Conservation (phyloP, 2,797 vertebrate species). For the Myripristis murdjan region DNA sequence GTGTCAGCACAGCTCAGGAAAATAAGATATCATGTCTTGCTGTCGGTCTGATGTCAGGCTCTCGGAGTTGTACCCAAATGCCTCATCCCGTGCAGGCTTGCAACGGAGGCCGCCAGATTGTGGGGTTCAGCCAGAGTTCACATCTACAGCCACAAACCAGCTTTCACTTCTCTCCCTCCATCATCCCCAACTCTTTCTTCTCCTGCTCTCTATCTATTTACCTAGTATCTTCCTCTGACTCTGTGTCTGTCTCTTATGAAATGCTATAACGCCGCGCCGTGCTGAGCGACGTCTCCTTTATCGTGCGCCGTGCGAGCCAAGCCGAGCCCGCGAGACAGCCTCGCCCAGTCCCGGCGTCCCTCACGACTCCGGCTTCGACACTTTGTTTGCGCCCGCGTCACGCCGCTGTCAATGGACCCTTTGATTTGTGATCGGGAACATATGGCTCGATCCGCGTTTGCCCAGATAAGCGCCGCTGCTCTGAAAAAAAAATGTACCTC, state of each 20-base stretch:
- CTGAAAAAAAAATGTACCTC: background rate
- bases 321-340: constrained; percentile 47
- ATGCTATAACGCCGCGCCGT: constrained; percentile 37
- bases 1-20: constrained; percentile 95
- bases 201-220: constrained; percentile 48
- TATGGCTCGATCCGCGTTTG: constrained; percentile 31
- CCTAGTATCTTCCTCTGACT: constrained; percentile 40
- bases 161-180: constrained; percentile 67
- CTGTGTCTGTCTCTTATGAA: constrained; percentile 41
- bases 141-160: constrained; percentile 89
- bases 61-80: constrained; percentile 92
- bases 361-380: constrained; percentile 44
- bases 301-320: constrained; percentile 27
- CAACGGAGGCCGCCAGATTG: constrained; percentile 89
- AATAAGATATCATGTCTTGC: constrained; percentile 99
- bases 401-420: constrained; percentile 26
- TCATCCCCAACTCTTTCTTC: constrained; percentile 55
- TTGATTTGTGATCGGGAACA: constrained; percentile 55
- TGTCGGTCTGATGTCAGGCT: constrained; percentile 96
- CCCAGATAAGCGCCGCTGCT: background rate
- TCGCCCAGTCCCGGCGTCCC: constrained; percentile 45
- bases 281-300: constrained; percentile 56
- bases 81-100: constrained; percentile 91
- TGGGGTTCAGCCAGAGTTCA: constrained; percentile 97
- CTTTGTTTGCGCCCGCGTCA: constrained; percentile 70